Conservation (phyloP, 2,797 vertebrate species). For the Melanotaenia trifasciata region DNA sequence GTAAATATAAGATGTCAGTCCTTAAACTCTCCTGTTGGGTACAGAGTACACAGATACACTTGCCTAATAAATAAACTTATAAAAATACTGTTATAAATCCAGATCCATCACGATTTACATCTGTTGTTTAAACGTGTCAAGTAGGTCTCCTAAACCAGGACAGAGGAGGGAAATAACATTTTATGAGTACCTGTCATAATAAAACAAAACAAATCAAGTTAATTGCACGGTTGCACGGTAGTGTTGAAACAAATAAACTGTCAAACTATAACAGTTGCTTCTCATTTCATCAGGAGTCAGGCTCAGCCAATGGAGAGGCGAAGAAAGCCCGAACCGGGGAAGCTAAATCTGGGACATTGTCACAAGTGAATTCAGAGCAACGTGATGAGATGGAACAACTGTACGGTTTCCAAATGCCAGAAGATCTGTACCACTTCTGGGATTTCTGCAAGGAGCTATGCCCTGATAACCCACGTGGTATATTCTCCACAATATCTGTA, state of each 20-base stretch:
- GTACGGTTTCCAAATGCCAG: conserved; percentile 90
- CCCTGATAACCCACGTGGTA: conserved; percentile 88
- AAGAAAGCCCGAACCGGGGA: conserved; percentile 82
- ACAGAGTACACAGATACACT: not conserved
- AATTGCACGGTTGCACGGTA: not conserved
- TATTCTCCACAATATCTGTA: conserved; percentile 10
- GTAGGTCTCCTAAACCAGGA: not conserved
- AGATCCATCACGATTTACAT: too few species aligned
- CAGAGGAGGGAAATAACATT: not conserved
- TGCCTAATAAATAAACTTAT: not conserved
- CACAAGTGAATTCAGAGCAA: conserved; percentile 68
- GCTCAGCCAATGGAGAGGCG: conserved; percentile 64
- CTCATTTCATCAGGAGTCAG: conserved; percentile 59
- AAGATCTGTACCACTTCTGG: conserved; percentile 96
- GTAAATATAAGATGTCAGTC: not conserved
- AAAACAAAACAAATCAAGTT: not conserved
- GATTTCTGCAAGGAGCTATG: conserved; percentile 89
- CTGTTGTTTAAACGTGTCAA: not conserved
- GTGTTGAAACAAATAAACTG: not conserved
- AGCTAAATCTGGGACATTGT: conserved; percentile 41
- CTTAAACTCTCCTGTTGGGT: not conserved
- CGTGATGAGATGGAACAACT: conserved; percentile 85
- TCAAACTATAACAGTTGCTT: not conserved
- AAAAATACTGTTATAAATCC: not conserved
- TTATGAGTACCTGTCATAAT: not conserved